phyloP scores from a whole-genome alignment of 2,797 vertebrate species.

The Steatocranus sp. region DNA sequence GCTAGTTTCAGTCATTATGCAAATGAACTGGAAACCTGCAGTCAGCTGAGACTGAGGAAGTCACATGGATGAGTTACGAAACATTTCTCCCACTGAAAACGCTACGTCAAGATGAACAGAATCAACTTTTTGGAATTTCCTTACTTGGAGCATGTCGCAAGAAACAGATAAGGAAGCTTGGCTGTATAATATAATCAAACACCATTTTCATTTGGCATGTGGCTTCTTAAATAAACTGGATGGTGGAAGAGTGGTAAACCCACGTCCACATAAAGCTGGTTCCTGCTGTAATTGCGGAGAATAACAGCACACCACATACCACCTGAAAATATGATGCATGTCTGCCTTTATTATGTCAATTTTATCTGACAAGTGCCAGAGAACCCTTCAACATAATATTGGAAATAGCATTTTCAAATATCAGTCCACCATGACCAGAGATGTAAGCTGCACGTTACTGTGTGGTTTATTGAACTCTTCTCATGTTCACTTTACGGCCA shows the following conservation, averaged over 20 bases:
- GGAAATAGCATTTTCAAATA: not conserved
- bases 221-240: not conserved
- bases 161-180: not conserved
- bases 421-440: not conserved
- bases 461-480: constrained; percentile 34
- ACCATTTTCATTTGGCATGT: constrained; percentile 9
- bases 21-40: not conserved
- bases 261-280: not conserved
- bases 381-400: not conserved
- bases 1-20: not conserved
- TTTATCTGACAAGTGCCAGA: not conserved
- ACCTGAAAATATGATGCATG: constrained; percentile 11
- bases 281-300: not conserved
- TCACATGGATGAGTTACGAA: accelerated
- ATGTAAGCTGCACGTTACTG: not conserved
- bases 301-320: constrained; percentile 2
- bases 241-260: not conserved
- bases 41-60: not conserved
- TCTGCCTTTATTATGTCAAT: not conserved
- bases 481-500: constrained; percentile 40
- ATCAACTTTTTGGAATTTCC: not conserved
- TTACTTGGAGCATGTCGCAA: not conserved
- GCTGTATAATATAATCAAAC: not conserved
- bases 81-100: not conserved
- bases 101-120: not conserved